phyloP scores from a whole-genome alignment of 2,888 invertebrate genomes.

The Lithophane semibrunnea region DNA sequence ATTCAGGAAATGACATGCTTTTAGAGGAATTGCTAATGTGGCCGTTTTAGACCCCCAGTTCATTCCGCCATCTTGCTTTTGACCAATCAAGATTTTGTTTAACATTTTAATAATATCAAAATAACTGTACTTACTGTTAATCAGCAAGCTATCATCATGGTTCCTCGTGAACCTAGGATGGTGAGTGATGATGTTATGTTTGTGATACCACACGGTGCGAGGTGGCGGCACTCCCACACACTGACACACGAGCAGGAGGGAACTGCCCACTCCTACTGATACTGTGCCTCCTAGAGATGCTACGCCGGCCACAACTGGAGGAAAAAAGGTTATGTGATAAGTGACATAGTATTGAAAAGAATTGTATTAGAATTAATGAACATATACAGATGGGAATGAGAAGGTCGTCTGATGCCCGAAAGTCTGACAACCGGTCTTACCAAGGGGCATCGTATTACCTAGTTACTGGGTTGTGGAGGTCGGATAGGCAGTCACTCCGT shows the following conservation, averaged over 20 bases:
- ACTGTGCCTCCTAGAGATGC: constrained; percentile 90
- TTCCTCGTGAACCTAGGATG: constrained; percentile 85
- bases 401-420: too few relatives aligned
- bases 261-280: constrained; percentile 84
- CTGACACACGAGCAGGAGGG: constrained; percentile 82
- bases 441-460: too few relatives aligned
- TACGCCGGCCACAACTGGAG: constrained; percentile 91
- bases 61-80: background rate
- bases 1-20: too few relatives aligned
- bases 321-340: background rate
- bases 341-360: background rate
- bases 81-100: background rate
- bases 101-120: constrained; percentile 56
- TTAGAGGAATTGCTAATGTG: too few relatives aligned
- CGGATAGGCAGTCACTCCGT: too few relatives aligned
- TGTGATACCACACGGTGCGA: constrained; percentile 86
- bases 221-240: constrained; percentile 84
- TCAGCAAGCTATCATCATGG: constrained; percentile 84
- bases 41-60: background rate
- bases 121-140: constrained; percentile 80
- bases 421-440: too few relatives aligned
- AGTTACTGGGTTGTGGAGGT: too few relatives aligned
- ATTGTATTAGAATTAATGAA: background rate
- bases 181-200: constrained; percentile 86
- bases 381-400: background rate